These are phyloP conservation scores for Scolopax rusticola DNA, from an alignment of 2,797 vertebrate genomes.

Conservation along the genomic window DNA sequence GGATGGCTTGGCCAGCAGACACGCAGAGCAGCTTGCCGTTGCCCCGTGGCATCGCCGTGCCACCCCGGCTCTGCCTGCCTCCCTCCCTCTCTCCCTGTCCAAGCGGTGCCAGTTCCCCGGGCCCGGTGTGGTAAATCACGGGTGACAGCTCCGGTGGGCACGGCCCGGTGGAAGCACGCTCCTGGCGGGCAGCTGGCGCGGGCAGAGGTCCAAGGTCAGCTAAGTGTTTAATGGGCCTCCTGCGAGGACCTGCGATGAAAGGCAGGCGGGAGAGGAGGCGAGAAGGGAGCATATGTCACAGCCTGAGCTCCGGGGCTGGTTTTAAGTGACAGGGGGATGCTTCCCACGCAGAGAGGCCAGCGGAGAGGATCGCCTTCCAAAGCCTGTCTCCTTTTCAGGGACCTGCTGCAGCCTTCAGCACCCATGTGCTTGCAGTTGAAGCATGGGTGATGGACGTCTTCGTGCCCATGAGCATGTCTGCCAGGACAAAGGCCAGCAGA, in stretches of 20 bases:
- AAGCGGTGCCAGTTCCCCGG: rapidly evolving
- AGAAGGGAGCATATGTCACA: slow-evolving; percentile 51
- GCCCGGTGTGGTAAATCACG: not conserved
- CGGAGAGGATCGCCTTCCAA: rapidly evolving
- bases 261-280: not conserved
- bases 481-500: not conserved
- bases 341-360: not conserved
- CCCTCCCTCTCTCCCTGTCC: not conserved
- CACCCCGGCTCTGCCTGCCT: not conserved
- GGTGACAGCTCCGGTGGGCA: not conserved
- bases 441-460: rapidly evolving
- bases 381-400: not conserved
- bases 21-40: not conserved
- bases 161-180: not conserved
- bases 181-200: slow-evolving; percentile 38
- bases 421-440: rapidly evolving
- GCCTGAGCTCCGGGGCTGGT: not conserved
- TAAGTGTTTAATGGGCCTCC: slow-evolving; percentile 60
- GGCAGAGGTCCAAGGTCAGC: slow-evolving; percentile 66
- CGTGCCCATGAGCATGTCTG: not conserved
- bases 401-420: not conserved
- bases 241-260: slow-evolving; percentile 10
- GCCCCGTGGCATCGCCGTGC: not conserved
- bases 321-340: not conserved
- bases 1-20: not conserved